A percentile compares a stretch with the other conserved stretches of the same genome.
phyloP scores from a whole-genome alignment of 2,113 vertebrate genomes.

The Clarias batrachus region DNA sequence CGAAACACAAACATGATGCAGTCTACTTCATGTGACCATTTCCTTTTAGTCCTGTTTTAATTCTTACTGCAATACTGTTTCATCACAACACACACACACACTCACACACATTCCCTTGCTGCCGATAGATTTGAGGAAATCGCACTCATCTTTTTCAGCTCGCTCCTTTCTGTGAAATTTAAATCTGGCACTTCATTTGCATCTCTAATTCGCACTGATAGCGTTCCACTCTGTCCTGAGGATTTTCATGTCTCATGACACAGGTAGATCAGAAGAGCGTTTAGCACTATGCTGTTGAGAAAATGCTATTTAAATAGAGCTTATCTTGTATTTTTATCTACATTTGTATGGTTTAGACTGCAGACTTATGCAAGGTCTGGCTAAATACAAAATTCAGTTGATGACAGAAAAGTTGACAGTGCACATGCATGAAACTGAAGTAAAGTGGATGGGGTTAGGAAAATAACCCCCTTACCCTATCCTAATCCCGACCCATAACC shows the following conservation, averaged over 20 bases:
- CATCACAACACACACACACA: background rate
- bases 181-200: slow-evolving; percentile 25
- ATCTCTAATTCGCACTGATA: slow-evolving; percentile 16
- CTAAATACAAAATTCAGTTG: background rate
- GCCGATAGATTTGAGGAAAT: background rate
- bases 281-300: background rate
- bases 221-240: background rate
- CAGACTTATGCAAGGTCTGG: background rate
- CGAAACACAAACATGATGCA: background rate
- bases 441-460: background rate
- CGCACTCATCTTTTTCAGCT: background rate
- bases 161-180: background rate
- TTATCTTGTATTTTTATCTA: background rate
- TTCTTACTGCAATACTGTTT: background rate
- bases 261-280: background rate
- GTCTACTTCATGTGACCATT: background rate
- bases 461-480: background rate
- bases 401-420: background rate
- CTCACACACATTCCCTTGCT: background rate
- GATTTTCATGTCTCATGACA: background rate
- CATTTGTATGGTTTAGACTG: background rate
- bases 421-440: background rate
- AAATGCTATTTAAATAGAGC: background rate
- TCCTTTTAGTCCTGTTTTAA: no score
- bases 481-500: no score